These are phyloP conservation scores for Anguilla marmorata DNA, from an alignment of 2,797 vertebrate genomes.

Conservation along the genomic window DNA sequence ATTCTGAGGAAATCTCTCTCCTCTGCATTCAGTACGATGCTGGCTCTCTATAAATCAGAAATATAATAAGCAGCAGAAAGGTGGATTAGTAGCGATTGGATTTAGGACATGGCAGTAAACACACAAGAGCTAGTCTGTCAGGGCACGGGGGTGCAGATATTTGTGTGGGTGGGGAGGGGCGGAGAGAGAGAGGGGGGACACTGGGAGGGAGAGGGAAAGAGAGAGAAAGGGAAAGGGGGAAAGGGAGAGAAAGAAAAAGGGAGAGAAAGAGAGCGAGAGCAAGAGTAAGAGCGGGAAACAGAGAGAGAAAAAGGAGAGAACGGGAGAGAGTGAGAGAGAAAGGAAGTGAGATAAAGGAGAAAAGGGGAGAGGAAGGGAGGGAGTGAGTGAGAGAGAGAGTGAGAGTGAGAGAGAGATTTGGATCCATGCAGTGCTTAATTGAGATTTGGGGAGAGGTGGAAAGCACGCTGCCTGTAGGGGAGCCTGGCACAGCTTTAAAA, in stretches of 20 bases:
- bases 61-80: constrained; percentile 63
- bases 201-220: constrained; percentile 57
- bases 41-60: constrained; percentile 64
- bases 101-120: constrained; percentile 49
- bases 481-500: constrained; percentile 35
- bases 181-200: constrained; percentile 38
- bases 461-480: background rate
- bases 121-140: constrained; percentile 27
- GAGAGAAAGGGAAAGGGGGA: constrained; percentile 49
- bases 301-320: constrained; percentile 14
- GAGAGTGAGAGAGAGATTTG: constrained; percentile 27
- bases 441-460: background rate
- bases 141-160: background rate
- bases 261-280: constrained; percentile 17
- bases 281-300: constrained; percentile 43
- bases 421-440: background rate
- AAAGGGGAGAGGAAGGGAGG: constrained; percentile 49
- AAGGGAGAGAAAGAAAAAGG: constrained; percentile 38
- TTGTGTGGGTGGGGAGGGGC: background rate
- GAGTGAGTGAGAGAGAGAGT: constrained; percentile 42
- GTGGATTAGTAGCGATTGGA: constrained; percentile 59
- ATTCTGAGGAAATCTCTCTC: constrained; percentile 63
- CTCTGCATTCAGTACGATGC: constrained; percentile 51
- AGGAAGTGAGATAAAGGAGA: constrained; percentile 59
- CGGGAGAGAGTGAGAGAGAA: background rate